Evolutionary conservation across 2,113 vertebrate genomes (phyloP), one percentile per base, ranked within the genome.

Genomic region (Gopherus flavomarginatus): DNA sequence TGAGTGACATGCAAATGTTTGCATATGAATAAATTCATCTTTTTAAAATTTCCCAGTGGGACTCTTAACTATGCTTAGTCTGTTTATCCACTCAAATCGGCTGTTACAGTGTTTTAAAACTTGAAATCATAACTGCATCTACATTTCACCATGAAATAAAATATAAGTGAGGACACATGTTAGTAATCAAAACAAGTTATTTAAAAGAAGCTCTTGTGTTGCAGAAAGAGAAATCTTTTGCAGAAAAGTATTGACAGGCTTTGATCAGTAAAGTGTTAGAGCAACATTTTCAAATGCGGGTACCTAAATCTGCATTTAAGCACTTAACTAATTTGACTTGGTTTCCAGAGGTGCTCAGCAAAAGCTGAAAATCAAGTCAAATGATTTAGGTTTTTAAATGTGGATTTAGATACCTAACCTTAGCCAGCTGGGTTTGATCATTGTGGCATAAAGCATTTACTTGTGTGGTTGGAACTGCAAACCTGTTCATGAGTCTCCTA

Each of bases 121-220:
- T 85, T 85, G 81, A 89, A 91, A 94, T 89, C 62, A 65, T 95
- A 93, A 92, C 89, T 91, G 77, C 90, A 57, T 96, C 92, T 87
- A 94, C 96, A 96, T 95, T 95, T 97, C 86, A 56, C 93, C n/a
- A 2, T 93, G 96, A 97, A 97, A 98, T 97, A 91, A 96, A 97
- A 95, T 95, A 85, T 95, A 94, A 97, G 90, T 75, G 93, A 95
- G 94, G 85, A 84, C 93, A 96, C 83, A 57, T 94, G 89, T 89
- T 92, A 85, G 54, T 92, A 97, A 97, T 97, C 95, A 97, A 90
- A 95, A 85, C 62, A n/a, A 78, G 27, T 57, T 87, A 90, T 94
- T 95, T 90, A 65, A 89, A 96, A 94, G 50, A 77, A 94, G 3
- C 85, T 77, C 69, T 93, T 92, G 86, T 94, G 80, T 92, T 90